phyloP scores from a whole-genome alignment of 2,888 invertebrate genomes.

The Drosophila neonasuta region DNA sequence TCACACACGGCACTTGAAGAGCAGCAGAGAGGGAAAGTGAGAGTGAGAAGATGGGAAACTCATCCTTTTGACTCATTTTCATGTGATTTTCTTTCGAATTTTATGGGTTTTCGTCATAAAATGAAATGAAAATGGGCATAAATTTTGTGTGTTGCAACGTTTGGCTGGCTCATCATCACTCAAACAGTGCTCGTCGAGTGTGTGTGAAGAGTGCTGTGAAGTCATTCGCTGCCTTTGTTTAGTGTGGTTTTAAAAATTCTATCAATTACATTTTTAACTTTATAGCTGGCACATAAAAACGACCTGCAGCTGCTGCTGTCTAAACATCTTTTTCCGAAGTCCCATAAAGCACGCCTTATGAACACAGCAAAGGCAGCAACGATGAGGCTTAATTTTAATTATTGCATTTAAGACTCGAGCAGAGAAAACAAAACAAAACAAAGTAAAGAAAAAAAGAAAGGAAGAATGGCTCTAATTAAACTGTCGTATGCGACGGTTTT shows the following conservation, averaged over 20 bases:
- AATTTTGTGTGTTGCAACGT: slow-evolving; percentile 53
- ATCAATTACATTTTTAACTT: slow-evolving; percentile 74
- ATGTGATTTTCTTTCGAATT: slow-evolving; percentile 73
- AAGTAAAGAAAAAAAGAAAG: neutral
- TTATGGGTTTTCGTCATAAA: slow-evolving; percentile 72
- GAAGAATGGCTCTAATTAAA: slow-evolving; percentile 60
- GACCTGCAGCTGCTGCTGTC: slow-evolving; percentile 17
- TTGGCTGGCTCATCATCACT: slow-evolving; percentile 47
- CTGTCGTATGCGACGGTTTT: slow-evolving; percentile 60
- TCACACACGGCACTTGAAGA: neutral
- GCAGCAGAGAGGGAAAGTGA: neutral
- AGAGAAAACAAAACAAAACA: slow-evolving; percentile 10
- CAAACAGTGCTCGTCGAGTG: neutral
- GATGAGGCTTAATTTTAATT: slow-evolving; percentile 60
- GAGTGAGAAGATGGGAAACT: slow-evolving; percentile 4
- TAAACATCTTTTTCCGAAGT: slow-evolving; percentile 35
- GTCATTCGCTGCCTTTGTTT: slow-evolving; percentile 34
- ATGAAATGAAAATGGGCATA: slow-evolving; percentile 72
- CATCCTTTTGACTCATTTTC: slow-evolving; percentile 53
- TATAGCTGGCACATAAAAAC: slow-evolving; percentile 59
- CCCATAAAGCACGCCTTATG: slow-evolving; percentile 38
- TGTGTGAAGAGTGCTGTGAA: neutral
- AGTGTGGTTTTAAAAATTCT: slow-evolving; percentile 71
- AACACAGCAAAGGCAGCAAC: slow-evolving; percentile 26
- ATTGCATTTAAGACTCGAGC: slow-evolving; percentile 46